phyloP scores from a whole-genome alignment of 2,113 vertebrate genomes.

The Carettochelys insculpta region DNA sequence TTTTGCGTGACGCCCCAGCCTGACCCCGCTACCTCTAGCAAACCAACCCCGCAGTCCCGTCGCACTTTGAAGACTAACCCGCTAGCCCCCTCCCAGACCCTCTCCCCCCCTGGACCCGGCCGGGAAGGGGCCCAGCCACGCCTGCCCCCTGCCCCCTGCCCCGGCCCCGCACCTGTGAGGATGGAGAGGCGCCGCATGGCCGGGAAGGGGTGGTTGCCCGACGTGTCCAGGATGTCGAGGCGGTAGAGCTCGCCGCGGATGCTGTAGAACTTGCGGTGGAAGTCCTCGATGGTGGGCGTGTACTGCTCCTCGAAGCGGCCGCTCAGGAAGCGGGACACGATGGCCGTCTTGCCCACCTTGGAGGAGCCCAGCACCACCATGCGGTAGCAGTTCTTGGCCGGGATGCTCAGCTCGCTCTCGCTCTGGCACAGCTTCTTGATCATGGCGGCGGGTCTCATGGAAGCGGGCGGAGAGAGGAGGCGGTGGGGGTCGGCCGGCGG shows the following conservation, averaged over 20 bases:
- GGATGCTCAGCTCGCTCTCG: constrained; percentile 90
- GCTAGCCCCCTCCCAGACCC: too few species aligned
- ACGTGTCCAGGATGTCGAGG: constrained; percentile 96
- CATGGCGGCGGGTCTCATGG: constrained; percentile 85
- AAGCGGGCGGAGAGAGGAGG: neutral
- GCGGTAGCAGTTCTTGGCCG: constrained; percentile 95
- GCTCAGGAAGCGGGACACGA: constrained; percentile 95
- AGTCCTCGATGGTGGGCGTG: constrained; percentile 98
- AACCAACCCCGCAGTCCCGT: too few species aligned
- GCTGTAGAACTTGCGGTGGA: constrained; percentile 98
- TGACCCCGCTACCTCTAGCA: too few species aligned
- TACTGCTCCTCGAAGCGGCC: constrained; percentile 96
- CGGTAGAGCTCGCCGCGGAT: constrained; percentile 96
- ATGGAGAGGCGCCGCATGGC: constrained; percentile 98
- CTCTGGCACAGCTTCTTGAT: constrained; percentile 95
- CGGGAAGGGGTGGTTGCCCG: constrained; percentile 95
- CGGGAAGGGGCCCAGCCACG: too few species aligned
- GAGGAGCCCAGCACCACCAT: constrained; percentile 98
- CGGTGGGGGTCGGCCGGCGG: too few species aligned
- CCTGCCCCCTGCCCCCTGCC: too few species aligned
- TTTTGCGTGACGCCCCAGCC: too few species aligned
- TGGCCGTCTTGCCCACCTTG: constrained; percentile 97
- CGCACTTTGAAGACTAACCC: too few species aligned
- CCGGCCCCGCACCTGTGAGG: constrained; percentile 89
- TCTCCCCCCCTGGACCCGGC: too few species aligned